Base-by-base conservation (phyloP, 2,888 invertebrate genomes). In the Dinocampus coccinellae region DNA sequence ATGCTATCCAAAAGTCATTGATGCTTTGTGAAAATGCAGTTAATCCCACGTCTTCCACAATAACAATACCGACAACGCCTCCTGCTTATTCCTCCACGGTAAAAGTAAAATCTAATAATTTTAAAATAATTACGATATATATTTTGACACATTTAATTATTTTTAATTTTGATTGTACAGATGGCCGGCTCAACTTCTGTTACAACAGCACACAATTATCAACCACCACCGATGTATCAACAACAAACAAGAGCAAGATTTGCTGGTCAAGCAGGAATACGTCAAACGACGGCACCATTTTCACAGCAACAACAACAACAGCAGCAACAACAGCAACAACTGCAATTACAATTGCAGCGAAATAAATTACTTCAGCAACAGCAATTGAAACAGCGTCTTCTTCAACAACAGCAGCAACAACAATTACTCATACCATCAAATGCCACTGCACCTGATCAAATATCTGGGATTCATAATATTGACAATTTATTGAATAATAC, bases 1-100 rank as follows among this genome's bases (percentile, higher is more conserved):
- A 93, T 84, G 95, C 94, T 60, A 98, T 98, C 83, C 95, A 96
- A 83, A 94, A 95, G 86, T 95, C 94, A 81, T 89, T 98, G 82
- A 97, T 97, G 97, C 93, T 93, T 81, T 94, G 92, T 83, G 95
- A 95, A 87, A 91, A 91, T 73, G 89, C 86, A 33, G 90, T 92
- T 70, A 93, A 92, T 85, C 90, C 90, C 80, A 92, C 93, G 70
- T 88, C 90, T 79, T 90, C 90, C 79, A 90, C 90, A 64, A 84
- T 85, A 73, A 89, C 89, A 64, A 89, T 90, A 78, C 88, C 90
- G 67, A 90, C 90, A 69, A 90, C 91, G 36, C 91, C 92, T 66
- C 91, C 92, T 47, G 91, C 91, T 57, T 93, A 92, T 84, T 90
- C 91, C 24, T 89, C 90, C 78, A 89, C 90, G 83, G 90, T 90